Percentiles rank a stretch among this genome's conserved stretches.
Evolutionary conservation across 2,797 vertebrate genomes (phyloP).

Genomic region (Acropternis orthonyx): DNA sequence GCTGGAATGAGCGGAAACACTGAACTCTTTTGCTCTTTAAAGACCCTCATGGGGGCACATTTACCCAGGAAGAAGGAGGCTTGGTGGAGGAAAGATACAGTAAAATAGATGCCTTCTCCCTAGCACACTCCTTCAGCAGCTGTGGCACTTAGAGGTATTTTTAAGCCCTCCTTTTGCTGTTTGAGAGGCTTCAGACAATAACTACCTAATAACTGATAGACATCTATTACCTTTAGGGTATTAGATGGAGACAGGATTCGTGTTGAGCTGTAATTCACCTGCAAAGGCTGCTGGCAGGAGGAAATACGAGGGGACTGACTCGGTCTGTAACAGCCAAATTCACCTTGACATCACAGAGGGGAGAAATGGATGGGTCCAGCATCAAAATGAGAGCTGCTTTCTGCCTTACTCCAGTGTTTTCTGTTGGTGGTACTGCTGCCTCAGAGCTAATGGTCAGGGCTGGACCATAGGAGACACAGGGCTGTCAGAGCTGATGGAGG

Average conservation of each 20-base stretch:
- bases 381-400: not conserved
- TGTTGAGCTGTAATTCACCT: slow-evolving; percentile 1
- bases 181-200: slow-evolving; percentile 14
- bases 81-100: not conserved
- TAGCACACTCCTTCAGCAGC: not conserved
- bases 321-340: not conserved
- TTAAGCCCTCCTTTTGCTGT: not conserved
- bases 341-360: not conserved
- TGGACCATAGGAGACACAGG: not conserved
- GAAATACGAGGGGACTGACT: not conserved
- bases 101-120: not conserved
- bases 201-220: not conserved
- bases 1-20: not conserved
- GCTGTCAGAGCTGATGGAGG: not conserved
- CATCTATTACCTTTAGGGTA: not conserved
- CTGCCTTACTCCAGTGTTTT: not conserved
- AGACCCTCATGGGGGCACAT: not conserved
- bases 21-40: not conserved
- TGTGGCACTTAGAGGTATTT: not conserved
- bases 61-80: not conserved
- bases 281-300: not conserved
- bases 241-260: not conserved
- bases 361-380: not conserved
- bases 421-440: not conserved
- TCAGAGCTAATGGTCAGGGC: not conserved